These are phyloP conservation scores for Pangasius krempfi DNA, from an alignment of 2,797 vertebrate species.

Conservation along the genomic window DNA sequence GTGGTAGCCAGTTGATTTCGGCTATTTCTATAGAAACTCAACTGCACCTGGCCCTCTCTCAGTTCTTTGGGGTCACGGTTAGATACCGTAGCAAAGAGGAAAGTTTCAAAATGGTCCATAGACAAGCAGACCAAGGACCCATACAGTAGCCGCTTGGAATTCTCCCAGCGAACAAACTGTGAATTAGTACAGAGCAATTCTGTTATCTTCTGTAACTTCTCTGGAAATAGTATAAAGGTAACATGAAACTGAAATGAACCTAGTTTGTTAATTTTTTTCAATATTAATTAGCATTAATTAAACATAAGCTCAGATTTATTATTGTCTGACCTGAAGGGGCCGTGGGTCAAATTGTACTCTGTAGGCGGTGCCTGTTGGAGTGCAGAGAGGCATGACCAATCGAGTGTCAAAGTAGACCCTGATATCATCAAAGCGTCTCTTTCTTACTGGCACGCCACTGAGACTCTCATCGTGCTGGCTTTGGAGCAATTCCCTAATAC, in stretches of 20 bases:
- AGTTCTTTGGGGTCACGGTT: constrained; percentile 78
- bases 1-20: constrained; percentile 71
- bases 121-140: constrained; percentile 93
- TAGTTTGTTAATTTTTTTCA: background rate
- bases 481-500: constrained; percentile 80
- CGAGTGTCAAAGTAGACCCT: constrained; percentile 83
- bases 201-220: background rate
- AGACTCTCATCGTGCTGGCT: constrained; percentile 61
- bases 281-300: background rate
- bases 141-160: constrained; percentile 89
- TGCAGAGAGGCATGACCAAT: constrained; percentile 80
- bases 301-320: background rate
- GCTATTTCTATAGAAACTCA: constrained; percentile 83
- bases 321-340: constrained; percentile 74
- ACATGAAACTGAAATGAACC: background rate
- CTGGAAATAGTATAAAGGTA: background rate
- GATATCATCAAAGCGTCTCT: constrained; percentile 85
- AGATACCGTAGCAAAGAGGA: constrained; percentile 89
- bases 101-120: constrained; percentile 86
- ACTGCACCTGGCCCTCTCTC: constrained; percentile 76
- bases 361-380: constrained; percentile 80
- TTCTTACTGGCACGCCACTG: constrained; percentile 67
- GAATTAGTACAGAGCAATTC: constrained; percentile 11
- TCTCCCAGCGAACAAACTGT: constrained; percentile 88
- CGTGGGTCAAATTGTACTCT: constrained; percentile 82